phyloP scores from a whole-genome alignment of 2,113 vertebrate species.

The Pelecanoides urinatrix region DNA sequence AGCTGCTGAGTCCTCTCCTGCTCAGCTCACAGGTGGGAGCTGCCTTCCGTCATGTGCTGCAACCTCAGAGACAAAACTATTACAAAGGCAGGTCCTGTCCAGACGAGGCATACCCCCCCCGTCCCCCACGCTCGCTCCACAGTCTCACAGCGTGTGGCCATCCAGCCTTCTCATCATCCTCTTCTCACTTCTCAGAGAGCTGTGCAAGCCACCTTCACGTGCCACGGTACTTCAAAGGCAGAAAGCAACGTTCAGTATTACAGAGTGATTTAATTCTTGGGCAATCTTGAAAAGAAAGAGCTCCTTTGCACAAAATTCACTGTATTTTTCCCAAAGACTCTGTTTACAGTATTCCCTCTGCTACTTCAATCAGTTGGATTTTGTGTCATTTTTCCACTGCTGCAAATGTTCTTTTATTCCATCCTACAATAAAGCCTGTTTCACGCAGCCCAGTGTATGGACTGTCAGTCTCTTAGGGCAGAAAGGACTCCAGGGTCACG shows the following conservation, averaged over 20 bases:
- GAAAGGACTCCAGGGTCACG: background rate
- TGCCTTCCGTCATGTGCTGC: background rate
- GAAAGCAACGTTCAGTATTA: background rate
- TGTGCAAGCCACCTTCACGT: background rate
- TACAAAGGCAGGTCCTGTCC: background rate
- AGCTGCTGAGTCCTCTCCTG: background rate
- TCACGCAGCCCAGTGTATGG: background rate
- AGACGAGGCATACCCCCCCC: background rate
- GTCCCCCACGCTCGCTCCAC: fast-evolving
- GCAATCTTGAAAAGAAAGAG: background rate
- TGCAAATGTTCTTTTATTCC: background rate
- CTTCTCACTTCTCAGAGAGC: background rate
- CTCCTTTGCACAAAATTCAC: background rate
- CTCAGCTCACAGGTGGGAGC: background rate
- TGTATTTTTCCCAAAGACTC: background rate
- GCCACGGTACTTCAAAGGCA: background rate
- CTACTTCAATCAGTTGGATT: background rate
- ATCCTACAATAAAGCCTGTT: background rate
- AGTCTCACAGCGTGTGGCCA: fast-evolving
- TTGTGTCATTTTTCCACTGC: background rate
- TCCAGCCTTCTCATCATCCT: background rate
- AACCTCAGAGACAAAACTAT: background rate
- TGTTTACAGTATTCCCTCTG: background rate
- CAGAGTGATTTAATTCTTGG: background rate
- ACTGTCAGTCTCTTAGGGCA: background rate